Conservation (phyloP, 2,113 vertebrate genomes). For the Neodontobutis hainanensis region DNA sequence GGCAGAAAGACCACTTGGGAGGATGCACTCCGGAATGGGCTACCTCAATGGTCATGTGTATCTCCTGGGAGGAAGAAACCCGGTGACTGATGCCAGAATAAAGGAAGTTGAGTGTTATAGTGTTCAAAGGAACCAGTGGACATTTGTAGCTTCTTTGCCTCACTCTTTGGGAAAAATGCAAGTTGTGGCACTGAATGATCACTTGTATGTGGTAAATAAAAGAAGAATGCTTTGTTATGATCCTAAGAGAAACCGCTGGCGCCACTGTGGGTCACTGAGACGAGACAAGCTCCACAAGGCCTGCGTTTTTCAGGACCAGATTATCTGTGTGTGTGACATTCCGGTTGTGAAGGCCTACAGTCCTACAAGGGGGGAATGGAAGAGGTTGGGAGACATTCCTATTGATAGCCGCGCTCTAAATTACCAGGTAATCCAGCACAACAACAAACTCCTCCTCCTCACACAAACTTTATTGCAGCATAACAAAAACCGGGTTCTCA, state of each 20-base stretch:
- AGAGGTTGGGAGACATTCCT: conserved; percentile 83
- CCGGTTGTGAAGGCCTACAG: conserved; percentile 88
- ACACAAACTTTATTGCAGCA: conserved; percentile 84
- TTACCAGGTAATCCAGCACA: conserved; percentile 86
- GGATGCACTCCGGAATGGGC: conserved; percentile 85
- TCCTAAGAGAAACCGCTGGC: conserved; percentile 85
- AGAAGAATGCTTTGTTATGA: conserved; percentile 87
- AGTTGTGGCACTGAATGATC: conserved; percentile 83
- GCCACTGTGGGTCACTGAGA: conserved; percentile 85
- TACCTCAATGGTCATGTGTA: conserved; percentile 88
- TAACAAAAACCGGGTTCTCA: conserved; percentile 87
- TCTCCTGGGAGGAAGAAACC: conserved; percentile 84
- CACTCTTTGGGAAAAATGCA: conserved; percentile 88
- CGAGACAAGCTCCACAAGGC: conserved; percentile 87
- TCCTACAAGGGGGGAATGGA: conserved; percentile 85
- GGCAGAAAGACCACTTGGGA: conserved; percentile 82
- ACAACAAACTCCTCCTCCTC: conserved; percentile 83
- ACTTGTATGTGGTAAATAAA: conserved; percentile 87
- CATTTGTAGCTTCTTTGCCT: conserved; percentile 83
- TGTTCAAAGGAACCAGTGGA: conserved; percentile 88
- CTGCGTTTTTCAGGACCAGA: conserved; percentile 88
- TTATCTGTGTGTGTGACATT: conserved; percentile 87
- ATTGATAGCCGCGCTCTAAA: conserved; percentile 85
- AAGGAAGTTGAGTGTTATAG: conserved; percentile 90
- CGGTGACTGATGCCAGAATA: conserved; percentile 79